These are phyloP conservation scores for Protonemura montana DNA, from an alignment of 2,888 invertebrate species.

Conservation along the genomic window DNA sequence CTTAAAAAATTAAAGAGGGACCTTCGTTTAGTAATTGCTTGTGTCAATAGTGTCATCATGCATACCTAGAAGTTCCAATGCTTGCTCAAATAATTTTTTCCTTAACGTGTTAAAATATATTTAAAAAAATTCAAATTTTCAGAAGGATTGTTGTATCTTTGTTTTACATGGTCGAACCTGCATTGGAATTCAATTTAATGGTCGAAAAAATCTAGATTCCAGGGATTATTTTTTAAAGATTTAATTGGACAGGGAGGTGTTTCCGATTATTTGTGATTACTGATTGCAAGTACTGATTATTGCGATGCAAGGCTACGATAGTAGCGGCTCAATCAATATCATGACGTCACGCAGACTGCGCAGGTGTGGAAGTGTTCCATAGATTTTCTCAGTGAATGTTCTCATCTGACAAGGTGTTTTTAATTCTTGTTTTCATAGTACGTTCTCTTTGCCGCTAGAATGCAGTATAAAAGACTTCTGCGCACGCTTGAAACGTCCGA, in stretches of 20 bases:
- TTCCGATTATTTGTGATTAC: constrained; percentile 36
- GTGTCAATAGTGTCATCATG: background rate
- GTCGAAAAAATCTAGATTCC: too few species aligned
- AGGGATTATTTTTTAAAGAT: too few species aligned
- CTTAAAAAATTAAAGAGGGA: background rate
- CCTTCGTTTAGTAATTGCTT: background rate
- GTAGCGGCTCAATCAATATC: constrained; percentile 50
- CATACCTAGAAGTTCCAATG: background rate
- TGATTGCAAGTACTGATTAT: background rate
- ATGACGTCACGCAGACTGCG: constrained; percentile 50
- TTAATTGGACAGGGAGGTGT: background rate
- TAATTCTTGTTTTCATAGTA: constrained; percentile 18
- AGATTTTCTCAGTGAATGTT: constrained; percentile 49
- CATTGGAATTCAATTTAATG: too few species aligned
- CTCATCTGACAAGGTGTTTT: background rate
- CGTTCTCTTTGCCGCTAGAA: constrained; percentile 9
- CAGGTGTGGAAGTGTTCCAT: constrained; percentile 50
- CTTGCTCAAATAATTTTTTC: background rate
- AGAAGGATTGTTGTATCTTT: too few species aligned
- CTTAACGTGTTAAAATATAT: background rate
- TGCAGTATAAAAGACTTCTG: background rate
- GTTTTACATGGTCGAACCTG: too few species aligned
- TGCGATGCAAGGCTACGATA: constrained; percentile 32
- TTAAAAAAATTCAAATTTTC: too few species aligned
- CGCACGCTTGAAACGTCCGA: constrained; percentile 14